Evolutionary conservation across 2,797 vertebrate species (phyloP).

Genomic region (Typhlichthys eigenmanni): DNA sequence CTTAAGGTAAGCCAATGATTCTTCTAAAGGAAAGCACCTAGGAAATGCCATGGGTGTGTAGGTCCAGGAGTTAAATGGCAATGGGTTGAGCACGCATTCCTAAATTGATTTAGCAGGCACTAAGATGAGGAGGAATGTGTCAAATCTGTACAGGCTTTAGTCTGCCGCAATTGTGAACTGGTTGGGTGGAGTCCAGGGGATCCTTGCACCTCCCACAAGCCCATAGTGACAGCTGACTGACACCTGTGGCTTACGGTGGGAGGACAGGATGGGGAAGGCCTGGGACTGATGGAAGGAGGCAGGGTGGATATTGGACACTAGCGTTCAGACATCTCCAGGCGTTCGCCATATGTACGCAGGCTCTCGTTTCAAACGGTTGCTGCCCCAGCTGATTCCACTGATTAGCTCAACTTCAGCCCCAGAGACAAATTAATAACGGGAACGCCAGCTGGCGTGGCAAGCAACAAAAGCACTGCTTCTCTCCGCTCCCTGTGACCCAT

Average conservation of each 20-base stretch:
- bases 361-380: too few relatives aligned
- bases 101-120: conserved; percentile 77
- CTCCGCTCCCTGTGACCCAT: too few relatives aligned
- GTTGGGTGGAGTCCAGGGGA: conserved; percentile 45
- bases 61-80: conserved; percentile 34
- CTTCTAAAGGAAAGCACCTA: too few relatives aligned
- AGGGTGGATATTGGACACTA: conserved; percentile 13
- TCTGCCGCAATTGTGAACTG: conserved; percentile 49
- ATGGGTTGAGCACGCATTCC: conserved; percentile 69
- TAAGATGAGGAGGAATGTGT: conserved; percentile 81
- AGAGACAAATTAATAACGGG: too few relatives aligned
- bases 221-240: conserved; percentile 59
- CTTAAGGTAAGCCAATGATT: too few relatives aligned
- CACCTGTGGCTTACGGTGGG: conserved; percentile 50
- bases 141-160: conserved; percentile 68
- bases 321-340: too few relatives aligned
- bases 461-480: too few relatives aligned
- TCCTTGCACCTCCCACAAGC: conserved; percentile 36
- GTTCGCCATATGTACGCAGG: too few relatives aligned
- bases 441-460: too few relatives aligned
- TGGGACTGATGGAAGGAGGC: conserved; percentile 17
- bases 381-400: too few relatives aligned
- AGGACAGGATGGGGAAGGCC: conserved; percentile 35
- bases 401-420: too few relatives aligned
- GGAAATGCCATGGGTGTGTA: not conserved